A percentile compares a stretch with the other conserved stretches of the same genome.
phyloP scores from a whole-genome alignment of 1,140 invertebrate genomes.

The Chelonus insularis region DNA sequence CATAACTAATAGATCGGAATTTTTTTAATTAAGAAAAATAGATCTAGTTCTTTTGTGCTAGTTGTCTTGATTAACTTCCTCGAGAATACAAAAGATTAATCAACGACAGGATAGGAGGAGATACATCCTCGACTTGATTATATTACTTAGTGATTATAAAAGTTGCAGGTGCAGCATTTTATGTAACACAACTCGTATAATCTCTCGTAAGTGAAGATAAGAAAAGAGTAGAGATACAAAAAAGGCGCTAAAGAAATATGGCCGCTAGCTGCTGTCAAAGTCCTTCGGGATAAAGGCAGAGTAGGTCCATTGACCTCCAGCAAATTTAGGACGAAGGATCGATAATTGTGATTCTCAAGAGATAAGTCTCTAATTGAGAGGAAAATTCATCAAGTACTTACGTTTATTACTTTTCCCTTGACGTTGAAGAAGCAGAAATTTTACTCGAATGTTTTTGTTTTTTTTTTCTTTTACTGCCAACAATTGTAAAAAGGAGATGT shows the following conservation, averaged over 20 bases:
- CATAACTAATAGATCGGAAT: too few relatives aligned
- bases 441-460: neutral
- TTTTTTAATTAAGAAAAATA: neutral
- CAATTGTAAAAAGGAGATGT: neutral
- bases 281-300: constrained; percentile 13
- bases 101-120: neutral
- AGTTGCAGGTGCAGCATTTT: constrained; percentile 18
- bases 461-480: neutral
- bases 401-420: neutral
- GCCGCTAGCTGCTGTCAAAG: neutral
- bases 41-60: neutral
- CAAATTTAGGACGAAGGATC: constrained; percentile 9
- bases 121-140: neutral
- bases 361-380: neutral
- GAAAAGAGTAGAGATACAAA: neutral
- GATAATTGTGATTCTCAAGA: constrained; percentile 1
- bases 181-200: constrained; percentile 14
- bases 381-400: neutral
- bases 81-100: constrained; percentile 7
- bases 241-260: neutral
- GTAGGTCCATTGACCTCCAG: constrained; percentile 13
- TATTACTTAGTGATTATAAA: constrained; percentile 2
- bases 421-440: neutral
- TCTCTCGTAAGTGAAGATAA: neutral
- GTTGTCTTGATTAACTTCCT: neutral